Evolutionary conservation across 64 coral and sea anemone genomes (phyloP).

Genomic region (Stichodactyla mertensii): DNA sequence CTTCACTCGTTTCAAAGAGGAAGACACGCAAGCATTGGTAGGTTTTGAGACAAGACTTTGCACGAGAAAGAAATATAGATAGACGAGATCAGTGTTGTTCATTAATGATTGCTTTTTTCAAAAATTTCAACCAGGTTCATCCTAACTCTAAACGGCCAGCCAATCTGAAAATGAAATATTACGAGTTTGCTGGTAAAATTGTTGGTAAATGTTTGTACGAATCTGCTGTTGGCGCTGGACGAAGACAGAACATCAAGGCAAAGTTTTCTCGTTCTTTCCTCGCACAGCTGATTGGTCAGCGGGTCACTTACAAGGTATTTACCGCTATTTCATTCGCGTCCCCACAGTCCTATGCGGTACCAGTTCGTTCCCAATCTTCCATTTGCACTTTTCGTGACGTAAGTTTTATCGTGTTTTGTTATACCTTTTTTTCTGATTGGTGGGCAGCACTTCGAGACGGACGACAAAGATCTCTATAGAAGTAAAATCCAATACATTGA

Average conservation of each 20-base stretch:
- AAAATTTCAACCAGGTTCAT: slow-evolving; percentile 59
- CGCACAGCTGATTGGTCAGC: slow-evolving; percentile 86
- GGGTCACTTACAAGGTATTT: slow-evolving; percentile 90
- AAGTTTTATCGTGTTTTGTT: too few relatives aligned
- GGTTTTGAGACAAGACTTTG: too few relatives aligned
- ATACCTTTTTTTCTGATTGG: not conserved
- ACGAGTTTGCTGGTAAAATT: slow-evolving; percentile 87
- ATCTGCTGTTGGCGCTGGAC: slow-evolving; percentile 45
- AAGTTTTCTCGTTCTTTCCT: slow-evolving; percentile 92
- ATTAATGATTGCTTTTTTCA: not conserved
- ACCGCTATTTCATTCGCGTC: not conserved
- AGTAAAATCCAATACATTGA: slow-evolving; percentile 95
- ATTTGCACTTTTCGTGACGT: not conserved
- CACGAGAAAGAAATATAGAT: too few relatives aligned
- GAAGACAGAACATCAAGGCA: slow-evolving; percentile 86
- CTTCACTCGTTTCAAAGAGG: slow-evolving; percentile 81
- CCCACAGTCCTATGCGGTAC: not conserved
- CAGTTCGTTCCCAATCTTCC: not conserved
- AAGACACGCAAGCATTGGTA: slow-evolving; percentile 93
- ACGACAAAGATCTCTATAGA: slow-evolving; percentile 85
- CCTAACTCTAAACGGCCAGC: slow-evolving; percentile 66
- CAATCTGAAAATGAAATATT: slow-evolving; percentile 72
- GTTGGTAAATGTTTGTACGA: slow-evolving; percentile 95
- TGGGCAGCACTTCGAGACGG: slow-evolving; percentile 82
- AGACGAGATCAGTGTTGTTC: not conserved